Conservation (phyloP, 2,113 vertebrate species). For the Agapornis roseicollis region DNA sequence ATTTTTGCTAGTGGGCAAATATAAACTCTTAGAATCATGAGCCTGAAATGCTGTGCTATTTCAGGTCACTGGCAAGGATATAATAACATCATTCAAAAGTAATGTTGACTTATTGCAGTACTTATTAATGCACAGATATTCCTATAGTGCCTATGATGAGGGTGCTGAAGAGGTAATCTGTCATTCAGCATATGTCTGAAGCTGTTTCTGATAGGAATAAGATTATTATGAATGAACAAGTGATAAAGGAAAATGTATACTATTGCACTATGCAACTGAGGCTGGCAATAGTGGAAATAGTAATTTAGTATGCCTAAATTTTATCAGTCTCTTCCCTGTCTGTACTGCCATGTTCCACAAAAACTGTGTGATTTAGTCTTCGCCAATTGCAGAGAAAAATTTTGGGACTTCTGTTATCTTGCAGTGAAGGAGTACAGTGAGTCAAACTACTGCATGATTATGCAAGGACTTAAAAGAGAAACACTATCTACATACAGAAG, state of each 20-base stretch:
- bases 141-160: not conserved
- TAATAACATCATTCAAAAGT: not conserved
- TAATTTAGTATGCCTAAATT: not conserved
- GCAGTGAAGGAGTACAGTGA: not conserved
- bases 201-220: not conserved
- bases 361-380: not conserved
- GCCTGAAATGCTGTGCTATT: not conserved
- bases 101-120: not conserved
- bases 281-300: not conserved
- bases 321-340: not conserved
- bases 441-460: not conserved
- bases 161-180: not conserved
- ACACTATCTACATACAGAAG: accelerated
- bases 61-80: not conserved
- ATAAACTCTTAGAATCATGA: not conserved
- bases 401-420: not conserved
- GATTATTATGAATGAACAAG: not conserved
- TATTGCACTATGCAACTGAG: not conserved
- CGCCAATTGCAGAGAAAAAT: not conserved
- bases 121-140: not conserved
- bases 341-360: not conserved
- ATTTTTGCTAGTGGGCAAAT: not conserved
- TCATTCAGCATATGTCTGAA: not conserved
- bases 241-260: not conserved
- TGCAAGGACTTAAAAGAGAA: not conserved